Evolutionary conservation across 1,140 invertebrate genomes (phyloP).

Genomic region (Leptestheria dahalacensis): DNA sequence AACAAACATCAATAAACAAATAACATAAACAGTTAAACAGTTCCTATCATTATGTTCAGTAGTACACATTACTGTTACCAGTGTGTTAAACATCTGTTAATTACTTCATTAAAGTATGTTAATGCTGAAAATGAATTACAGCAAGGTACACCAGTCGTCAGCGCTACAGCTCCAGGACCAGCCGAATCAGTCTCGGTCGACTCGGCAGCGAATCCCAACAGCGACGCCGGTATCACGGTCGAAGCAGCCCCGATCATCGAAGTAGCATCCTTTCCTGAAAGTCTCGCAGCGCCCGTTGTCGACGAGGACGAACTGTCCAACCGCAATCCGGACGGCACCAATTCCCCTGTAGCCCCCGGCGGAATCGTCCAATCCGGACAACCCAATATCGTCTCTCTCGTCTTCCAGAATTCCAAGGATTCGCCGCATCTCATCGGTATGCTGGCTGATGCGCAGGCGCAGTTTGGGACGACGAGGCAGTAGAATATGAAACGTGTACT

Average conservation of each 20-base stretch:
- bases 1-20: no score
- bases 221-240: background rate
- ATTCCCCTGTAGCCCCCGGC: background rate
- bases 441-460: background rate
- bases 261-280: background rate
- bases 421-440: constrained; percentile 1
- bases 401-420: constrained; percentile 8
- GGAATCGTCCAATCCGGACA: background rate
- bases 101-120: no score
- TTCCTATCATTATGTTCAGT: background rate
- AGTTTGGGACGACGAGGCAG: background rate
- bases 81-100: no score
- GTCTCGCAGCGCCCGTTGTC: background rate
- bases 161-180: background rate
- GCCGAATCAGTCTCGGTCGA: background rate
- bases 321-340: background rate
- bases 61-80: no score
- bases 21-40: no score
- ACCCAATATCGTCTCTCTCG: background rate
- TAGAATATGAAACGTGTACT: no score
- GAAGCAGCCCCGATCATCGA: background rate
- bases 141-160: background rate
- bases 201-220: background rate
- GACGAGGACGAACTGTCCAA: background rate
- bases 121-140: no score